Evolutionary conservation across 2,888 invertebrate species (phyloP).

Genomic region (Stictocephala bisonia): DNA sequence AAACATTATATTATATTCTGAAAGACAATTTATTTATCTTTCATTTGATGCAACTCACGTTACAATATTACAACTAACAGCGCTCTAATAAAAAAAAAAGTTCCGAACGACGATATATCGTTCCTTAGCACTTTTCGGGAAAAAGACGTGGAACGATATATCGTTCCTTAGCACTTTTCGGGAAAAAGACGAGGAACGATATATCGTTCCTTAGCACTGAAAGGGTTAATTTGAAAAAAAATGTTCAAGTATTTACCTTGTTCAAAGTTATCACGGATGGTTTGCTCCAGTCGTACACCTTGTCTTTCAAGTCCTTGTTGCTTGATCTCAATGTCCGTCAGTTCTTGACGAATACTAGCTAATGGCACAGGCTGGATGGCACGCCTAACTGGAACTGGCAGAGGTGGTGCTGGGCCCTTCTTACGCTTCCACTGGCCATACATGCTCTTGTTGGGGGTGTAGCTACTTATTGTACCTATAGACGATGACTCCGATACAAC

Average conservation of each 20-base stretch:
- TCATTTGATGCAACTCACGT: too few relatives aligned
- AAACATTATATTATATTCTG: too few relatives aligned
- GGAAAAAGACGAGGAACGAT: too few relatives aligned
- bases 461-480: constrained; percentile 37
- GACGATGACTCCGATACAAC: constrained; percentile 28
- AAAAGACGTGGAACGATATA: too few relatives aligned
- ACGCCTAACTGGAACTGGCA: constrained; percentile 78
- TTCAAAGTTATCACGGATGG: constrained; percentile 87
- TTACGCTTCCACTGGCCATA: constrained; percentile 78
- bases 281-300: constrained; percentile 89
- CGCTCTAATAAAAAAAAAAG: too few relatives aligned
- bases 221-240: too few relatives aligned
- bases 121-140: too few relatives aligned
- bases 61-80: too few relatives aligned
- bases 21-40: too few relatives aligned
- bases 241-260: constrained; percentile 59
- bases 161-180: too few relatives aligned
- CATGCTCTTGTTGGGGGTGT: constrained; percentile 68
- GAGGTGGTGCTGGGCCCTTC: constrained; percentile 85
- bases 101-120: too few relatives aligned
- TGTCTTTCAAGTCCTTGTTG: constrained; percentile 90
- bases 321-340: constrained; percentile 86
- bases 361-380: constrained; percentile 68
- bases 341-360: constrained; percentile 71
- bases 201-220: too few relatives aligned